Conservation (phyloP, 2,888 invertebrate genomes). For the Xanthia togata region DNA sequence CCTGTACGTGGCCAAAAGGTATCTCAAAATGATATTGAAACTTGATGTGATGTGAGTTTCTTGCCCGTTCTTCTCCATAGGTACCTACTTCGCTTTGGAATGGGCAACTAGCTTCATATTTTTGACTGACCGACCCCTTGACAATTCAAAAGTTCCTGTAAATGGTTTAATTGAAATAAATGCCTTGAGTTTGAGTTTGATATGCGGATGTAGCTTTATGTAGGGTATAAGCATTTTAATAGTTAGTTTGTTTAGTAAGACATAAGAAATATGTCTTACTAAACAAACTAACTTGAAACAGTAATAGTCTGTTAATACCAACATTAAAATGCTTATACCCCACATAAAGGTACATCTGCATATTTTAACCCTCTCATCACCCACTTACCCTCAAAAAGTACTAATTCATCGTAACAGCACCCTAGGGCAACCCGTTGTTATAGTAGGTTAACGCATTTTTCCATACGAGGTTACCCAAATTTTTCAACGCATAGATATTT, state of each 20-base stretch:
- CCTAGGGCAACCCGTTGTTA: constrained; percentile 37
- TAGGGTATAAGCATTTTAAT: too few relatives aligned
- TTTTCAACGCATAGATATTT: constrained; percentile 56
- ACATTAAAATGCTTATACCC: background rate
- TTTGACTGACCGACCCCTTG: too few relatives aligned
- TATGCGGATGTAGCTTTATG: too few relatives aligned
- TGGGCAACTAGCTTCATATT: too few relatives aligned
- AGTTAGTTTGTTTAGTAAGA: too few relatives aligned
- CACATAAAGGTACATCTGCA: constrained; percentile 10
- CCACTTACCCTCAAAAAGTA: constrained; percentile 30
- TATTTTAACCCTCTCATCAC: constrained; percentile 1
- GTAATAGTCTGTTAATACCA: background rate
- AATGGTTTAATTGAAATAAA: too few relatives aligned
- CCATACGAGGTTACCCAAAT: constrained; percentile 46
- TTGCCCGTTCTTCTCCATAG: too few relatives aligned
- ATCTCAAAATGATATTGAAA: too few relatives aligned
- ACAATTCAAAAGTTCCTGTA: too few relatives aligned
- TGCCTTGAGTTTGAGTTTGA: too few relatives aligned
- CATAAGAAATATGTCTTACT: background rate
- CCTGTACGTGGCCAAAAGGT: too few relatives aligned
- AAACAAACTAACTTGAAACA: background rate
- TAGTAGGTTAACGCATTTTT: constrained; percentile 37
- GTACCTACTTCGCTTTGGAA: too few relatives aligned
- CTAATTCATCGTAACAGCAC: constrained; percentile 59
- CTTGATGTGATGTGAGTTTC: background rate